Conservation (phyloP, 2,113 vertebrate species). For the Leptodactylus fuscus region DNA sequence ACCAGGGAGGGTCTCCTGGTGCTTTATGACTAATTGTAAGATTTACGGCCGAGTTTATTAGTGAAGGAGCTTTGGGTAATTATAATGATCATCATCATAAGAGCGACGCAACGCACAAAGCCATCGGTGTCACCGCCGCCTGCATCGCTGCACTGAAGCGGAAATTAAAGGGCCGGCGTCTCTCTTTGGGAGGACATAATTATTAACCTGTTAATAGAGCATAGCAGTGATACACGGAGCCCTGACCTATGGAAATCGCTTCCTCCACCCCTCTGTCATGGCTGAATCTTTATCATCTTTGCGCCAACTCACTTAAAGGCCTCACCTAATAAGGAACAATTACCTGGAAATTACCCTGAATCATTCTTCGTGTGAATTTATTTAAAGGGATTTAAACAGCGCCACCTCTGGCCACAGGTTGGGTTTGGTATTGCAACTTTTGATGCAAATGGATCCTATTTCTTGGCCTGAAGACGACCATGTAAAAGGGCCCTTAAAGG, state of each 20-base stretch:
- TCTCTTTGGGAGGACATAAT: background rate
- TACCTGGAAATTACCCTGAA: background rate
- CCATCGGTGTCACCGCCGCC: background rate
- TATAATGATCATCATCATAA: background rate
- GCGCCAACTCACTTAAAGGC: background rate
- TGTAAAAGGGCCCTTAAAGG: too few species aligned
- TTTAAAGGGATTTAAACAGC: too few species aligned
- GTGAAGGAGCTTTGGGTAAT: background rate
- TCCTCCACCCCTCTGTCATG: background rate
- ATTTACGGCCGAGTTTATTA: slow-evolving; percentile 17
- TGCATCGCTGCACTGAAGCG: too few species aligned
- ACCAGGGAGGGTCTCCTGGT: background rate
- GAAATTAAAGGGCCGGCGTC: background rate
- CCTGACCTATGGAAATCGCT: background rate
- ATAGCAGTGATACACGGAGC: background rate
- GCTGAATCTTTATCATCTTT: background rate
- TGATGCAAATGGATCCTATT: too few species aligned
- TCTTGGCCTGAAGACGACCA: too few species aligned
- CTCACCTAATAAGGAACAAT: background rate
- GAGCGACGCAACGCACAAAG: background rate
- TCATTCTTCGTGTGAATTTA: background rate
- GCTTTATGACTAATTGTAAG: slow-evolving; percentile 16
- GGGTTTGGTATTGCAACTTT: too few species aligned
- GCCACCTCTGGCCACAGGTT: too few species aligned
- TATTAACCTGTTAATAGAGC: background rate